A percentile compares a stretch with the other conserved stretches of the same genome.
phyloP scores from a whole-genome alignment of 2,113 vertebrate genomes.

The Ibidorhyncha struthersii region DNA sequence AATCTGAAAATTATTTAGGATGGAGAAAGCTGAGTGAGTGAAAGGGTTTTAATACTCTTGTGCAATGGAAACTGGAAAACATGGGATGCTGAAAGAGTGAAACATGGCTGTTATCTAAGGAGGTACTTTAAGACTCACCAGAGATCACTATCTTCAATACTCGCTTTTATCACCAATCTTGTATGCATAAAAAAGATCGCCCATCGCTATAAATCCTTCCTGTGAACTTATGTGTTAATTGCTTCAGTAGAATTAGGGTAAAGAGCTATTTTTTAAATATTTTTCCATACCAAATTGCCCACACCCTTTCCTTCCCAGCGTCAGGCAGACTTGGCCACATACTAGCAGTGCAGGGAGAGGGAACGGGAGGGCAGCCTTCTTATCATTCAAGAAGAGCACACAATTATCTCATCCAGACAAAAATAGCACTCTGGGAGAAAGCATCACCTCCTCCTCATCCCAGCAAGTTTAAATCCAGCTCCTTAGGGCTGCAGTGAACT shows the following conservation, averaged over 20 bases:
- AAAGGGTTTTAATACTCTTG: neutral
- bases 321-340: neutral
- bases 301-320: neutral
- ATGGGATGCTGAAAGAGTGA: neutral
- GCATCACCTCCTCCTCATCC: neutral
- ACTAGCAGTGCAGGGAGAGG: neutral
- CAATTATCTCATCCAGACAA: neutral
- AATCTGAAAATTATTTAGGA: neutral
- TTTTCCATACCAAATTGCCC: neutral
- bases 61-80: neutral
- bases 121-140: neutral
- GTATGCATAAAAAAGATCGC: neutral
- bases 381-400: neutral
- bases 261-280: neutral
- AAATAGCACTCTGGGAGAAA: neutral
- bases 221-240: neutral
- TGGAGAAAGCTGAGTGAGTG: neutral
- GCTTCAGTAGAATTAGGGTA: neutral
- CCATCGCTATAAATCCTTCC: neutral
- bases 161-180: neutral
- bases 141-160: neutral
- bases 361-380: neutral
- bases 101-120: neutral
- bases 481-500: neutral
- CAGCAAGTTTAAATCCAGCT: neutral